Evolutionary conservation across 1,140 invertebrate species (phyloP).

Genomic region (Brevipalpus yothersi): DNA sequence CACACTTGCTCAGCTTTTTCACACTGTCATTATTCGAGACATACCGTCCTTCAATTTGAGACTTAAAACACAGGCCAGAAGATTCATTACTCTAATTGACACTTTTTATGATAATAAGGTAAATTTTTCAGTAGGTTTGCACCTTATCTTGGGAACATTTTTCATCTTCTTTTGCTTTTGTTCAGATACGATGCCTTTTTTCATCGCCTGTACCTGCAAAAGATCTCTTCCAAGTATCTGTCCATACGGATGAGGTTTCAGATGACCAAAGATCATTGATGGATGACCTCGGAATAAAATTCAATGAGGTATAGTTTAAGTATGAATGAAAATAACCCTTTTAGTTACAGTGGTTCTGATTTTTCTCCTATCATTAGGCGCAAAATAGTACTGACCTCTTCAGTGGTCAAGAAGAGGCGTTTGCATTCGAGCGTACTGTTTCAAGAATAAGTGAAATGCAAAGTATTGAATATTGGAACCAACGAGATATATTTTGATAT

Average conservation of each 20-base stretch:
- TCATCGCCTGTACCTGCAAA: conserved; percentile 46
- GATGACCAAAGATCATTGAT: conserved; percentile 57
- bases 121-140: neutral
- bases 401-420: conserved; percentile 87
- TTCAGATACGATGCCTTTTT: conserved; percentile 43
- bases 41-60: conserved; percentile 54
- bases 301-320: conserved; percentile 19
- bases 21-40: conserved; percentile 74
- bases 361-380: conserved; percentile 22
- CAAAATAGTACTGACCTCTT: conserved; percentile 57
- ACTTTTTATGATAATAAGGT: conserved; percentile 87
- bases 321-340: neutral
- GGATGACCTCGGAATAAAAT: conserved; percentile 67
- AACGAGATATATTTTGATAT: neutral
- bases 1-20: conserved; percentile 68
- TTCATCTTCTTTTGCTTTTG: conserved; percentile 7
- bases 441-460: conserved; percentile 88
- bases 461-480: conserved; percentile 65
- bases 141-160: neutral
- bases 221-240: conserved; percentile 41
- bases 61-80: conserved; percentile 52
- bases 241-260: conserved; percentile 23
- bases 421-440: conserved; percentile 79
- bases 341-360: conserved; percentile 7
- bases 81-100: conserved; percentile 93